Percentiles rank a stretch among this genome's conserved stretches.
Evolutionary conservation across 37 sponge, comb jelly and placozoan genomes (phyloP).

Genomic region (Amphimedon queenslandica): DNA sequence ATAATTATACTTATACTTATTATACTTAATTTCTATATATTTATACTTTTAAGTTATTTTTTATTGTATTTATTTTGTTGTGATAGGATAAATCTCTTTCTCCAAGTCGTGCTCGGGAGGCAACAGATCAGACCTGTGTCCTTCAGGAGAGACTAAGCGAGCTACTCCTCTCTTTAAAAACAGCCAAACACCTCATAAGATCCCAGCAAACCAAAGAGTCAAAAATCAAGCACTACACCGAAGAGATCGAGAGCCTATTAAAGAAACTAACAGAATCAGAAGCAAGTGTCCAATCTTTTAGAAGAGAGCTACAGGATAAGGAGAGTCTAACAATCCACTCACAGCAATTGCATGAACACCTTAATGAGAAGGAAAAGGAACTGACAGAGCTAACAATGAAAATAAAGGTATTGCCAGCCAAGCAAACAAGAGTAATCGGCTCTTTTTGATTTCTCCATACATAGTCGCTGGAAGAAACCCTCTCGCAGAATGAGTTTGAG

Average conservation of each 20-base stretch:
- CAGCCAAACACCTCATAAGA: not conserved
- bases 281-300: conserved; percentile 11
- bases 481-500: conserved; percentile 25
- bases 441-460: not conserved
- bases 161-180: not conserved
- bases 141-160: not conserved
- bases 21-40: not conserved
- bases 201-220: not conserved
- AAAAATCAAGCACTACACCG: not conserved
- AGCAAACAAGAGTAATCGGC: not conserved
- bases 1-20: too few species aligned
- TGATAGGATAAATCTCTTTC: conserved; percentile 1
- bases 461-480: conserved; percentile 60
- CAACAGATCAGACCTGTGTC: not conserved
- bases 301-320: conserved; percentile 25
- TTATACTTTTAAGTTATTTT: not conserved
- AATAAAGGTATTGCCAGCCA: conserved; percentile 25
- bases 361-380: conserved; percentile 36
- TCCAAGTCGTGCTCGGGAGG: conserved; percentile 8
- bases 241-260: conserved; percentile 36
- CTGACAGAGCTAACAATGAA: conserved; percentile 32
- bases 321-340: conserved; percentile 39
- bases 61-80: not conserved
- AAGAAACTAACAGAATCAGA: conserved; percentile 38
- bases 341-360: conserved; percentile 26